These are phyloP conservation scores for Agrotis segetum DNA, from an alignment of 2,888 invertebrate genomes.

Conservation along the genomic window DNA sequence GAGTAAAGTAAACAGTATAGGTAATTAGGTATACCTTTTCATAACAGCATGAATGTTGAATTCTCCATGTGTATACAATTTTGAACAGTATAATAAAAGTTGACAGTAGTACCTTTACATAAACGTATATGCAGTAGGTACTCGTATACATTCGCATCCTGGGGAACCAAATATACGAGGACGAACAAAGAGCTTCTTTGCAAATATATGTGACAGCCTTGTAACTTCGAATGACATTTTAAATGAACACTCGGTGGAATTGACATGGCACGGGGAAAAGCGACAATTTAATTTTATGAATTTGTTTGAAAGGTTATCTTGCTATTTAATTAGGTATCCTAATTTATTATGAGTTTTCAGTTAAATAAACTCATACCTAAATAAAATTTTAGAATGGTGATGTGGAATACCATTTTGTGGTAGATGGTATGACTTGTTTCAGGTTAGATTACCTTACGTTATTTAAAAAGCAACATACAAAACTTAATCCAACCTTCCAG, in stretches of 20 bases:
- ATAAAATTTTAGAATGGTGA: too few relatives aligned
- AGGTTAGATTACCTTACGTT: too few relatives aligned
- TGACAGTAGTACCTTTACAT: background rate
- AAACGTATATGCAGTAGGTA: background rate
- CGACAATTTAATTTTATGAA: slow-evolving; percentile 64
- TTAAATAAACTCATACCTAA: too few relatives aligned
- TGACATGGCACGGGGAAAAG: slow-evolving; percentile 63
- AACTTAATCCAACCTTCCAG: slow-evolving; percentile 14
- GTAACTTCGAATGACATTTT: slow-evolving; percentile 67
- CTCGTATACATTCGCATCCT: slow-evolving; percentile 10
- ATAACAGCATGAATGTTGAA: too few relatives aligned
- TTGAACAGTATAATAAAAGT: slow-evolving; percentile 30
- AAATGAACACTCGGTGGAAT: slow-evolving; percentile 67
- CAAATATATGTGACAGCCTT: slow-evolving; percentile 62
- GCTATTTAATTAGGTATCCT: background rate
- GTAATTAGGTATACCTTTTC: too few relatives aligned
- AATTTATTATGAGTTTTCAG: slow-evolving; percentile 12
- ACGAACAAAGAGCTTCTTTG: slow-evolving; percentile 60
- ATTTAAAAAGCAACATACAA: slow-evolving; percentile 3
- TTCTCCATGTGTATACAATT: too few relatives aligned
- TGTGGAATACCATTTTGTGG: too few relatives aligned
- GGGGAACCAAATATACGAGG: slow-evolving; percentile 21
- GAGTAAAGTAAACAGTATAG: too few relatives aligned
- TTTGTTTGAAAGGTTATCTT: slow-evolving; percentile 55
- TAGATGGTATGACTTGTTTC: too few relatives aligned